Evolutionary conservation across 2,113 vertebrate genomes (phyloP), one percentile per base, ranked within the genome.

Genomic region (Zosterops hypoxanthus): DNA sequence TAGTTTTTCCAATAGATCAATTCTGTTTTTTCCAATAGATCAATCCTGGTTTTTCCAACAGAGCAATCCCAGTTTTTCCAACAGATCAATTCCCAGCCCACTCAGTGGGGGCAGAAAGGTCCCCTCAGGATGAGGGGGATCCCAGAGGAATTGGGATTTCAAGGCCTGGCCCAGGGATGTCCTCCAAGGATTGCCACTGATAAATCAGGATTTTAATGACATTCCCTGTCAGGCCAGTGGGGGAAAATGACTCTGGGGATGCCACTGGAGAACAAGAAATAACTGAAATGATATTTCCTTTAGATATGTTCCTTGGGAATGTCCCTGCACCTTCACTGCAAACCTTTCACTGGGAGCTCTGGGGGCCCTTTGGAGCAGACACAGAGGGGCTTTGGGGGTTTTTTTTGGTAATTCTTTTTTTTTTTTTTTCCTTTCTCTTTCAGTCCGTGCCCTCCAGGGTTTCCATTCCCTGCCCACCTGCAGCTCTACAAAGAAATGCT

Each of bases 141-240:
- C 12, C 33, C 28, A 3, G 0, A 11, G 14, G 56, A n/a, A 13
- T 7, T 55, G 84, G 84, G 41, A 24, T 29, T 47, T 25, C 33
- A 5, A 7, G 52, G 70, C 29, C 33, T n/a, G 65, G 44, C 46
- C 8, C 55, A 19, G 68, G 39, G 57, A 63, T 24, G 9, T 8
- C 50, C 68, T 31, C 39, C 3, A 10, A 17, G 63, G 4, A 6
- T 7, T 25, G 78, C 47, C 53, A 42, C 39, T 36, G 56, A 10
- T 5, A 6, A 28, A 23, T 4, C 3, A 5, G 1, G 25, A 22
- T 10, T 75, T 20, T 5, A 17, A 3, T 3, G 2, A 8, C 33
- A 14, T 39, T 63, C 23, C 9, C 34, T 3, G n/a, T n/a, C n/a
- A n/a, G 53, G 59, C 18, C 25, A 1, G 5, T 15, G 24, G 6